phyloP scores from a whole-genome alignment of 2,888 invertebrate genomes.

The Tetragonula carbonaria region DNA sequence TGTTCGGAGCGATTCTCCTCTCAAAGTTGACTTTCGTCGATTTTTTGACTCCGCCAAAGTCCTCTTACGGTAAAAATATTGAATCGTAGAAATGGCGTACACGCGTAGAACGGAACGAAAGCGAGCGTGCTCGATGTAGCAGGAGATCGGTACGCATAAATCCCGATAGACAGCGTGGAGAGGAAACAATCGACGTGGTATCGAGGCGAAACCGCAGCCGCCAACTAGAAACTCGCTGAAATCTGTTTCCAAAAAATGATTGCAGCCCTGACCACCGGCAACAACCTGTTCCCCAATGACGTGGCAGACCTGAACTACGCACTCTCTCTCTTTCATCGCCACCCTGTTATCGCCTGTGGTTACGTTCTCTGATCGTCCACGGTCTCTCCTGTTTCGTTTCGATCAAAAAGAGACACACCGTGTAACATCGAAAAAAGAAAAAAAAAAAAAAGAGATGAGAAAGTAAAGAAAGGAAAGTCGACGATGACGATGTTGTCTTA shows the following conservation, averaged over 20 bases:
- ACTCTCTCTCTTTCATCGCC: conserved; percentile 19
- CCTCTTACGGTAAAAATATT: not conserved
- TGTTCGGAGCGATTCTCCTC: too few species aligned
- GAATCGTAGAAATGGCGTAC: not conserved
- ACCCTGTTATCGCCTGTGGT: conserved; percentile 43
- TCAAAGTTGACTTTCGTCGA: not conserved
- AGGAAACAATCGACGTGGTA: conserved; percentile 11
- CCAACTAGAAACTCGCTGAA: conserved; percentile 16
- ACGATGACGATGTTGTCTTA: too few species aligned
- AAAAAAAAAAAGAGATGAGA: not conserved
- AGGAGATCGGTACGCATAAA: not conserved
- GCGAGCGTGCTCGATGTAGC: not conserved
- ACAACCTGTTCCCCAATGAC: conserved; percentile 6
- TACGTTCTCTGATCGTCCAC: conserved; percentile 15
- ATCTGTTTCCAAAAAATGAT: conserved; percentile 48
- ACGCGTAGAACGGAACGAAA: not conserved
- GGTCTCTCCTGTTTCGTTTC: not conserved
- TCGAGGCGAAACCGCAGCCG: conserved; percentile 24
- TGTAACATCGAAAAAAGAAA: not conserved
- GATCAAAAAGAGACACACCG: conserved; percentile 6
- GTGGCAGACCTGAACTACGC: conserved; percentile 16
- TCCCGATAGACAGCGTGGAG: not conserved
- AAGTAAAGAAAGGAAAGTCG: too few species aligned
- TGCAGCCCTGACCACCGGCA: conserved; percentile 42
- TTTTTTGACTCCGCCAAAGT: not conserved